Evolutionary conservation across 2,797 vertebrate species (phyloP).

Genomic region (Danio albolineatus): DNA sequence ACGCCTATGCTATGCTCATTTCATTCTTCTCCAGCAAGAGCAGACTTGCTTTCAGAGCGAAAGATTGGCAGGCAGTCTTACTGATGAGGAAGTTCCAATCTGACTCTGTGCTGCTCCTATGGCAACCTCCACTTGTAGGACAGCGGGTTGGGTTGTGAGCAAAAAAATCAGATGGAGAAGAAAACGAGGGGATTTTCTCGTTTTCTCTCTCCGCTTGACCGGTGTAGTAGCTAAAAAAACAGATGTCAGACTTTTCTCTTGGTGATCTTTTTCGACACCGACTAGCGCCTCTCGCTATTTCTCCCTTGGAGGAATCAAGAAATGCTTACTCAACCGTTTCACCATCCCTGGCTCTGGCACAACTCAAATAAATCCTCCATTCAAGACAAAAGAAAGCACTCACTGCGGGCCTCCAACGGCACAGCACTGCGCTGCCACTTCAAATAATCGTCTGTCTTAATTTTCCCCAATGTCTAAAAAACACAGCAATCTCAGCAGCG

Average conservation of each 20-base stretch:
- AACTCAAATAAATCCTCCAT: conserved; percentile 56
- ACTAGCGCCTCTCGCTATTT: conserved; percentile 25
- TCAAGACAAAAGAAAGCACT: conserved; percentile 43
- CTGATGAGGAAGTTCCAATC: conserved; percentile 60
- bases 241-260: conserved; percentile 36
- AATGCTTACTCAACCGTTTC: conserved; percentile 51
- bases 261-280: conserved; percentile 25
- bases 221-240: conserved; percentile 37
- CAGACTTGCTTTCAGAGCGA: conserved; percentile 42
- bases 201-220: conserved; percentile 26
- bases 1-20: conserved; percentile 20
- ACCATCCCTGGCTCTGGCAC: conserved; percentile 45
- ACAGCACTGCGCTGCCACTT: conserved; percentile 37
- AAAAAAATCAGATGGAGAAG: conserved; percentile 23
- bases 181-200: conserved; percentile 34
- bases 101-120: conserved; percentile 45
- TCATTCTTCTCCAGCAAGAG: conserved; percentile 61
- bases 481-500: conserved; percentile 13
- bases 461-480: conserved; percentile 45
- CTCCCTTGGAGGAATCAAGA: conserved; percentile 16
- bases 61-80: conserved; percentile 44
- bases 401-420: conserved; percentile 28
- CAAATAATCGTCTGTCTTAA: conserved; percentile 53
- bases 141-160: conserved; percentile 8
- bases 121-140: conserved; percentile 42